Percentiles rank a stretch among this genome's conserved stretches.
These are phyloP conservation scores for Pygoscelis antarcticus DNA, from an alignment of 2,113 vertebrate species.

Conservation along the genomic window DNA sequence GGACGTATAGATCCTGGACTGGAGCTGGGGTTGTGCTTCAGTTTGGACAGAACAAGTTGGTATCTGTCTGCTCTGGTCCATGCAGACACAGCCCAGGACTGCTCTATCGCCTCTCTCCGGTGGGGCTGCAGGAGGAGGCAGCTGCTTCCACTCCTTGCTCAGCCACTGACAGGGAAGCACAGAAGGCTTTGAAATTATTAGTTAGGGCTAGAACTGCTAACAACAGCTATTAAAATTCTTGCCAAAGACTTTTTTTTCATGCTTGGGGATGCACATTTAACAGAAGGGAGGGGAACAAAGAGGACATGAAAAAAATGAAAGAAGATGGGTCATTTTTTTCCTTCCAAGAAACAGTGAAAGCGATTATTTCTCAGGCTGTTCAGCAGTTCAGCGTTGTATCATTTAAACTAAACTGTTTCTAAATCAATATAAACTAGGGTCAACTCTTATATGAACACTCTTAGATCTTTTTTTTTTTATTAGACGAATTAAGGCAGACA, in stretches of 20 bases:
- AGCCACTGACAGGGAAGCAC: neutral
- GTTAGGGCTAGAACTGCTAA: neutral
- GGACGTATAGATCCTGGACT: neutral
- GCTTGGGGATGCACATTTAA: neutral
- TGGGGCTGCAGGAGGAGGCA: neutral
- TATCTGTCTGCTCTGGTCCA: neutral
- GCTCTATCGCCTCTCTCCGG: neutral
- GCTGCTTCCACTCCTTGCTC: neutral
- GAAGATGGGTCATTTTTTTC: neutral
- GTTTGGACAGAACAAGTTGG: neutral
- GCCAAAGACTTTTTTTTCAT: neutral
- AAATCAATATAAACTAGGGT: neutral
- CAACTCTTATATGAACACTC: neutral
- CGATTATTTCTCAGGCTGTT: neutral
- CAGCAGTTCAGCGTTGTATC: neutral
- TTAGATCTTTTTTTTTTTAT: neutral
- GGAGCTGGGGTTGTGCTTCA: neutral
- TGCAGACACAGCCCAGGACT: neutral
- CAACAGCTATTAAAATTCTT: neutral
- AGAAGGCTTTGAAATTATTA: neutral
- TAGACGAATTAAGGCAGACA: neutral
- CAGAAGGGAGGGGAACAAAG: neutral
- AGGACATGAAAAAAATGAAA: neutral
- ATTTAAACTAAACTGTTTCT: neutral
- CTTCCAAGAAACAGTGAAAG: neutral